Evolutionary conservation across 2,888 invertebrate species (phyloP), one percentile per base, ranked within the genome.

Genomic region (Napeogenes inachia): DNA sequence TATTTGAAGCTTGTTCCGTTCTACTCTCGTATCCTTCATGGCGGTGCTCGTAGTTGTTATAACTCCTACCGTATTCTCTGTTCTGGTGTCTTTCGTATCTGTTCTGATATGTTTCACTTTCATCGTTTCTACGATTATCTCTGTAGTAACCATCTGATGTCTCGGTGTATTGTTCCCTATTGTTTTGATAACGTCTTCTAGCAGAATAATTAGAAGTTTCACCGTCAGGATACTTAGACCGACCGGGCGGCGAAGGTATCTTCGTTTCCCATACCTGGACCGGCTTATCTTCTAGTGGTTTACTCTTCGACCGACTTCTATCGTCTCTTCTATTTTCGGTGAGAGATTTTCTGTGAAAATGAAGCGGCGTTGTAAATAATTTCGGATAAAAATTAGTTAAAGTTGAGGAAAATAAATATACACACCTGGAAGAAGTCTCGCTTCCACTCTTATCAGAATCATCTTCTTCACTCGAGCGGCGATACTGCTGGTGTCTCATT

Each of bases 401-500:
- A 3, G 3, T 35, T 5, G 6, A 35, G 35, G 6, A 3, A 35
- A 35, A 35, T 4, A 35, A 35, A 35, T 35, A 54, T 77, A 86
- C n/a, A n/a, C n/a, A n/a, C 88, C 85, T 82, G 0, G 85, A 83
- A 2, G 89, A 86, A 2, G 88, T 87, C 3, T 82, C 78, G 65
- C 85, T 87, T 35, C 72, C 77, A 67, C 85, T 86, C 62, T 80
- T 74, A 54, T 88, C 86, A 0, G 87, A 84, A 47, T 84, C 85
- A 0, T 84, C 85, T n/a, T 84, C 85, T n/a, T 88, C 89, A 56
- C 88, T 89, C 4, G 89, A 86, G n/a, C 91, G 84, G 32, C 91
- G 84, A 53, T 90, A 91, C 68, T 91, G 92, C 64, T 92, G 91
- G 70, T 97, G 97, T 47, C 97, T 93, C 82, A 95, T 93, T 82